phyloP scores from a whole-genome alignment of 2,888 invertebrate genomes.

The Acholoe squamosa region DNA sequence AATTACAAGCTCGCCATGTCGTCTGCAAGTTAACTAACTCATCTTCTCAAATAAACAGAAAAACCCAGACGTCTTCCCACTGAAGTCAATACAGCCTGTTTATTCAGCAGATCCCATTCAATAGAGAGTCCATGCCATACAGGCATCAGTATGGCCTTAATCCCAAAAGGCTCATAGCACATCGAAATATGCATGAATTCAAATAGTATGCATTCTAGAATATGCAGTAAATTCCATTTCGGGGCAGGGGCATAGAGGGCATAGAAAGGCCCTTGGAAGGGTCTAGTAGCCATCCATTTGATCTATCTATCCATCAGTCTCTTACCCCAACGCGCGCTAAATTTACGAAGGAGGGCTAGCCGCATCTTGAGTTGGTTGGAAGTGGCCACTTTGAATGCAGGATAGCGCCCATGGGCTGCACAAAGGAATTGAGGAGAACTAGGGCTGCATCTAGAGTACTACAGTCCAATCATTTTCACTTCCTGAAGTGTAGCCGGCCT shows the following conservation, averaged over 20 bases:
- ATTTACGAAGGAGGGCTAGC: background rate
- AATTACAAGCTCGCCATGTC: conserved; percentile 34
- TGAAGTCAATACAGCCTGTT: no score
- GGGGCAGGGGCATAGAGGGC: no score
- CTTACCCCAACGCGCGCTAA: conserved; percentile 2
- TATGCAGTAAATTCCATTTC: no score
- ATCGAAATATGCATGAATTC: no score
- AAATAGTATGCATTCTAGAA: no score
- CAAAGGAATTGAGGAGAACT: background rate
- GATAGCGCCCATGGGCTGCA: background rate
- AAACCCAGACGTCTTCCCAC: background rate
- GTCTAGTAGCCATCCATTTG: background rate
- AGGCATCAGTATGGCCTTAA: no score
- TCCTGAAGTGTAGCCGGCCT: background rate
- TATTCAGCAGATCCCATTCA: no score
- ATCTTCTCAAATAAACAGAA: background rate
- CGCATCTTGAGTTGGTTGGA: conserved; percentile 25
- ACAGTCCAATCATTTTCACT: background rate
- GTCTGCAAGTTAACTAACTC: conserved; percentile 3
- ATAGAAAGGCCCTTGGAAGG: background rate
- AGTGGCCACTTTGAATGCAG: conserved; percentile 26
- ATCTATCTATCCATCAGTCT: background rate
- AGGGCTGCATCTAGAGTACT: background rate
- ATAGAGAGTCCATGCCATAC: no score
- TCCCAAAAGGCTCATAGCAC: no score